Percentiles rank a stretch among this genome's conserved stretches.
Conservation (phyloP, 2,888 invertebrate species). For the Drosophila anomelani region DNA sequence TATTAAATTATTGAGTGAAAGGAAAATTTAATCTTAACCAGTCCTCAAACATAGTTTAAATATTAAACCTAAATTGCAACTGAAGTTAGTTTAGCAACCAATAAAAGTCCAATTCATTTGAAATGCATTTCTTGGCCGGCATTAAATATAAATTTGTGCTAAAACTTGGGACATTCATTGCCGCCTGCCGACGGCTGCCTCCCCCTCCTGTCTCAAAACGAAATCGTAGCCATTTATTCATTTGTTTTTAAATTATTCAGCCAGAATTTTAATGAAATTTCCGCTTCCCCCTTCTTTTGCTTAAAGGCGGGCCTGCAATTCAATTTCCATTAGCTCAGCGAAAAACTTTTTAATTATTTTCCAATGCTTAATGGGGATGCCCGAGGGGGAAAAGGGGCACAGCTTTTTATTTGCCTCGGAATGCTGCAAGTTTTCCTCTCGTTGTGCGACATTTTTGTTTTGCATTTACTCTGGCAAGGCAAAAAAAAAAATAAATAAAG, state of each 20-base stretch:
- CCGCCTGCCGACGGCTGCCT: not conserved
- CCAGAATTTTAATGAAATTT: conserved; percentile 36
- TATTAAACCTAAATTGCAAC: not conserved
- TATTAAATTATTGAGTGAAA: not conserved
- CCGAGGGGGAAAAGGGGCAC: not conserved
- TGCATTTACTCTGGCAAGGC: conserved; percentile 42
- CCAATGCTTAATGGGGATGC: conserved; percentile 59
- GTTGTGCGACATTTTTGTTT: conserved; percentile 46
- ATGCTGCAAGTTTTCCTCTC: conserved; percentile 39
- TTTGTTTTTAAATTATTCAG: conserved; percentile 43
- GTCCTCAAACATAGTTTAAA: too few relatives aligned
- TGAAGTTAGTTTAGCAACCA: not conserved
- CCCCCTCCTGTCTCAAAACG: not conserved
- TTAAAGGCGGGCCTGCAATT: conserved; percentile 31
- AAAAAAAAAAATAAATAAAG: conserved; percentile 18
- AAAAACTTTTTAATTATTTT: conserved; percentile 74
- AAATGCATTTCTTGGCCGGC: conserved; percentile 1
- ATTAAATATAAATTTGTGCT: conserved; percentile 8
- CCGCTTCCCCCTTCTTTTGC: not conserved
- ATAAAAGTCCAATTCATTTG: not conserved
- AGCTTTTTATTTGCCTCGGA: conserved; percentile 37
- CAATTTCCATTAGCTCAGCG: conserved; percentile 65
- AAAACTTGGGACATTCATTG: conserved; percentile 20
- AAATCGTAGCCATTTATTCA: conserved; percentile 15
- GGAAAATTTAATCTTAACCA: too few relatives aligned